phyloP scores from a whole-genome alignment of 2,113 vertebrate species.

The Turnix velox region DNA sequence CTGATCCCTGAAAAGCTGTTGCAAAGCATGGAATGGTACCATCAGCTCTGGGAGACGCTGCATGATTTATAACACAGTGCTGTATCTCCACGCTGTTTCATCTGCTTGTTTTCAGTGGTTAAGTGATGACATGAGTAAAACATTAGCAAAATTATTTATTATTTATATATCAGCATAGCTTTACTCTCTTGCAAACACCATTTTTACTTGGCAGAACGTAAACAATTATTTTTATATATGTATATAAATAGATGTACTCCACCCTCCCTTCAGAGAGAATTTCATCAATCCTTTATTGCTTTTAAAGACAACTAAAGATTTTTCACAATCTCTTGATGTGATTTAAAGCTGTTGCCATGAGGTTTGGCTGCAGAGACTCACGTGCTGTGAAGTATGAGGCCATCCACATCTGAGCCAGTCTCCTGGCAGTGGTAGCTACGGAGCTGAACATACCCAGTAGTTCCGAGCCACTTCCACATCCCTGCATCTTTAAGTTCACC shows the following conservation, averaged over 20 bases:
- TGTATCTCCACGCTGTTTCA: not conserved
- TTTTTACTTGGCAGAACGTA: not conserved
- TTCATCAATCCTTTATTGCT: not conserved
- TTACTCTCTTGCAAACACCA: not conserved
- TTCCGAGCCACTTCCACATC: not conserved
- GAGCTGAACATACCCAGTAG: not conserved
- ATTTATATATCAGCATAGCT: constrained; percentile 14
- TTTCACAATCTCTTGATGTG: not conserved
- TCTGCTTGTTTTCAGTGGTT: not conserved
- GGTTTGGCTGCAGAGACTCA: not conserved
- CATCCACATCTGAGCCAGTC: accelerated
- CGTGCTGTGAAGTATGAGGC: accelerated
- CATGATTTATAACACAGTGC: not conserved
- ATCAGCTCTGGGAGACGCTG: not conserved
- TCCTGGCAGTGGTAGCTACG: not conserved
- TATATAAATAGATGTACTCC: not conserved
- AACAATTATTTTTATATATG: not conserved
- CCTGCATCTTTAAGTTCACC: accelerated
- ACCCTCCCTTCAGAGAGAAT: not conserved
- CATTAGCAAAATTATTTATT: not conserved
- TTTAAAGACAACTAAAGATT: not conserved
- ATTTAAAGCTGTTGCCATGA: accelerated
- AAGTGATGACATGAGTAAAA: not conserved
- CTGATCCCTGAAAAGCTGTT: not conserved
- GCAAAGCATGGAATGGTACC: not conserved